Percentiles rank a stretch among this genome's conserved stretches.
These are phyloP conservation scores for Poeciliopsis retropinna DNA, from an alignment of 2,113 vertebrate genomes.

Conservation along the genomic window DNA sequence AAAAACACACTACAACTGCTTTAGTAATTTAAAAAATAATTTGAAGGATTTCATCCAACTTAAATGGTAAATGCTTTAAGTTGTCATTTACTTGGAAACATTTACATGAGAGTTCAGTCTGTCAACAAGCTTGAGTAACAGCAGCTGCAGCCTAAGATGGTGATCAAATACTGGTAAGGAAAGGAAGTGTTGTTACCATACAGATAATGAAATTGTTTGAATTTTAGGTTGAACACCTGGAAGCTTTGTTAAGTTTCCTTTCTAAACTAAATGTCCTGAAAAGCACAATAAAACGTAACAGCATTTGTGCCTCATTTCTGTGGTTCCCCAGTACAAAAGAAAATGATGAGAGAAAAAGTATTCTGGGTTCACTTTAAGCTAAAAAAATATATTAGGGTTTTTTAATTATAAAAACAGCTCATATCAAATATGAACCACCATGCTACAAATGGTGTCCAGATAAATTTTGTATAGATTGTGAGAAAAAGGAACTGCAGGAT, in stretches of 20 bases:
- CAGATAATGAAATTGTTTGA: not conserved
- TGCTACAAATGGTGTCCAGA: not conserved
- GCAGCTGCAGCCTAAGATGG: not conserved
- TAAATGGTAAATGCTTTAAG: too few relatives aligned
- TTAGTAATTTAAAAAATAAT: not conserved
- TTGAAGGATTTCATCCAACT: not conserved
- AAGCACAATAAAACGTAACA: not conserved
- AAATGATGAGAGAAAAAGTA: not conserved
- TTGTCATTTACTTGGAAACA: not conserved
- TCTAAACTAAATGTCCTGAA: not conserved
- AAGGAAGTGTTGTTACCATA: not conserved
- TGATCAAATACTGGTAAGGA: slow-evolving; percentile 4
- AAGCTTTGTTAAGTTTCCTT: not conserved
- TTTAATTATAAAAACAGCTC: not conserved
- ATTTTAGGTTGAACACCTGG: not conserved
- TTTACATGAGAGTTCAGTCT: not conserved
- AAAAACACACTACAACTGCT: not conserved
- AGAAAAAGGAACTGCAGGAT: too few relatives aligned
- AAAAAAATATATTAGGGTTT: not conserved
- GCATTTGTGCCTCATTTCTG: not conserved
- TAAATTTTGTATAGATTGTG: too few relatives aligned
- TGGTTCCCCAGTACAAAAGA: not conserved
- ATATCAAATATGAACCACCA: not conserved
- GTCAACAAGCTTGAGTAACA: not conserved
- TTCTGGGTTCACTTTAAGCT: not conserved